Evolutionary conservation across 2,888 invertebrate species (phyloP).

Genomic region (Drosophila emarginata): DNA sequence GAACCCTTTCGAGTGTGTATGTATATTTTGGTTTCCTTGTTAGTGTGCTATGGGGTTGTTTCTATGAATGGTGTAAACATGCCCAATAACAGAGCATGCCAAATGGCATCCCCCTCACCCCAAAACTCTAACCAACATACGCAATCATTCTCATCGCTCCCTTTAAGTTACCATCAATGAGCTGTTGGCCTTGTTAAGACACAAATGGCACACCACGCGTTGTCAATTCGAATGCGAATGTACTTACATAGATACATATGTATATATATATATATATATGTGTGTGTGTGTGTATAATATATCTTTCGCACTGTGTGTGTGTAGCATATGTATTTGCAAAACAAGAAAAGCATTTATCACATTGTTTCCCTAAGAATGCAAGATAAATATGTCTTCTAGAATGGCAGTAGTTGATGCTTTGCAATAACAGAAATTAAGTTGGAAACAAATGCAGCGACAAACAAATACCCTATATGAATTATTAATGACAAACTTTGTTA

Average conservation of each 20-base stretch:
- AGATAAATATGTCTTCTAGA: conserved; percentile 4
- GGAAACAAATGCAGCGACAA: neutral
- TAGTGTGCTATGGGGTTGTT: neutral
- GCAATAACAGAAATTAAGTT: neutral
- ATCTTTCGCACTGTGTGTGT: too few species aligned
- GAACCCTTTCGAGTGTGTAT: neutral
- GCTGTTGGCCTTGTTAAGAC: conserved; percentile 5
- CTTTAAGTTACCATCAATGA: neutral
- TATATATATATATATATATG: neutral
- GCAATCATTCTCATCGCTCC: neutral
- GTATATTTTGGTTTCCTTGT: neutral
- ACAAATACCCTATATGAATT: neutral
- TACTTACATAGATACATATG: neutral
- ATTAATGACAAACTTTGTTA: too few species aligned
- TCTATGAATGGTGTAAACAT: conserved; percentile 1
- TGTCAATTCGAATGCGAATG: conserved; percentile 22
- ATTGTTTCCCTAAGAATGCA: conserved; percentile 2
- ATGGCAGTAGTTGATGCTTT: conserved; percentile 6
- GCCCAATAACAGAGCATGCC: conserved; percentile 1
- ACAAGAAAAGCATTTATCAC: conserved; percentile 10
- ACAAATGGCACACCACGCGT: conserved; percentile 1
- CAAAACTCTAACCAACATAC: neutral
- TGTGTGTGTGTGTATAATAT: neutral
- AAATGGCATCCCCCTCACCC: neutral
- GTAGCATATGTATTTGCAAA: neutral